Evolutionary conservation across 2,797 vertebrate species (phyloP).

Genomic region (Typhlichthys eigenmanni): DNA sequence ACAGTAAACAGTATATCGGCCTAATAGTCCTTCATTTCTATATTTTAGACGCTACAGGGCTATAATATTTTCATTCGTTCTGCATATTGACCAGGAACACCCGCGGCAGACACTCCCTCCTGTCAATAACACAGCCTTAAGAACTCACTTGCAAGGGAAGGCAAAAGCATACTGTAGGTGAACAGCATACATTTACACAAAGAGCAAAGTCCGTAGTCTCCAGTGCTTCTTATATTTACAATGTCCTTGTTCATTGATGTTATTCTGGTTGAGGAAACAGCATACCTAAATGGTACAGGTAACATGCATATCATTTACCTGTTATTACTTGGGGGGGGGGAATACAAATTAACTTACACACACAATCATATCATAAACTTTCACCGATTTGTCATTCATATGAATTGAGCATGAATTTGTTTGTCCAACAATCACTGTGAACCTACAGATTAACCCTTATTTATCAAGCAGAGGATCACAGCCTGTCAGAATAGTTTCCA

Average conservation of each 20-base stretch:
- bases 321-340: background rate
- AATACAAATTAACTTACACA: background rate
- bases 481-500: background rate
- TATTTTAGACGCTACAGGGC: too few species aligned
- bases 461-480: background rate
- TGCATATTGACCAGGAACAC: too few species aligned
- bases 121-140: slow-evolving; percentile 26
- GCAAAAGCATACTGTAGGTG: slow-evolving; percentile 25
- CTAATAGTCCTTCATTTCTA: too few species aligned
- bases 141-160: slow-evolving; percentile 11
- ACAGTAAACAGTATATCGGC: too few species aligned
- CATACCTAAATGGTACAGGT: background rate
- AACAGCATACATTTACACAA: slow-evolving; percentile 37
- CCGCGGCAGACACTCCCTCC: background rate
- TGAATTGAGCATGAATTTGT: slow-evolving; percentile 1
- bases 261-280: background rate
- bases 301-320: background rate
- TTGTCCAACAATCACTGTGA: slow-evolving; percentile 16
- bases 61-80: too few species aligned
- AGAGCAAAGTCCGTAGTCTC: slow-evolving; percentile 50
- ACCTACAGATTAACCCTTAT: slow-evolving; percentile 4
- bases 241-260: background rate
- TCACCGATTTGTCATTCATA: slow-evolving; percentile 10
- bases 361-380: slow-evolving; percentile 15
- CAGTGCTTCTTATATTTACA: slow-evolving; percentile 11